Percentiles rank a stretch among this genome's conserved stretches.
phyloP scores from a whole-genome alignment of 2,113 vertebrate genomes.

The Trichechus manatus region DNA sequence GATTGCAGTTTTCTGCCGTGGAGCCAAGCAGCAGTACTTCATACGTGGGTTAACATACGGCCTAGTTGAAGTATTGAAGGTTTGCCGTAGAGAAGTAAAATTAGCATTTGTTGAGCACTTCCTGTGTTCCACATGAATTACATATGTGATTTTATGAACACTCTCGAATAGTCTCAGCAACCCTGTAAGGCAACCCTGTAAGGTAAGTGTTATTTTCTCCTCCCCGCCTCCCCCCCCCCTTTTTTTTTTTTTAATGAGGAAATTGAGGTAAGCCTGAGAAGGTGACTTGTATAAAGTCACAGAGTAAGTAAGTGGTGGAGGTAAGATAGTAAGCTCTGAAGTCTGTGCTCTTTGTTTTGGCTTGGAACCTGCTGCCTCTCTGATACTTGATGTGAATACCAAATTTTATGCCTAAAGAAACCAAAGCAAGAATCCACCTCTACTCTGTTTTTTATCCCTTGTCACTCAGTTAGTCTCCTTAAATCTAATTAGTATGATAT shows the following conservation, averaged over 20 bases:
- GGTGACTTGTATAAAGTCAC: neutral
- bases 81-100: neutral
- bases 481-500: neutral
- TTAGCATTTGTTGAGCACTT: neutral
- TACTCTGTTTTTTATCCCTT: neutral
- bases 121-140: neutral
- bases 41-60: neutral
- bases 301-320: neutral
- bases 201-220: neutral
- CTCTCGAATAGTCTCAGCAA: neutral
- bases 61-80: neutral
- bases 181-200: neutral
- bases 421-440: slow-evolving; percentile 24
- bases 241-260: neutral
- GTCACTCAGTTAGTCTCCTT: slow-evolving; percentile 20
- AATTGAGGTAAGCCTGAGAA: neutral
- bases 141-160: neutral
- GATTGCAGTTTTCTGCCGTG: neutral
- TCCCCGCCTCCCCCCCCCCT: neutral
- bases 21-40: neutral
- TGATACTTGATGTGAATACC: neutral
- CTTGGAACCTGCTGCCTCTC: neutral
- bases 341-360: neutral
- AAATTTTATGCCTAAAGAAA: slow-evolving; percentile 35
- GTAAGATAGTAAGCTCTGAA: neutral